Base-by-base conservation (phyloP, 64 coral and sea anemone species). In the Stichodactyla mertensii region DNA sequence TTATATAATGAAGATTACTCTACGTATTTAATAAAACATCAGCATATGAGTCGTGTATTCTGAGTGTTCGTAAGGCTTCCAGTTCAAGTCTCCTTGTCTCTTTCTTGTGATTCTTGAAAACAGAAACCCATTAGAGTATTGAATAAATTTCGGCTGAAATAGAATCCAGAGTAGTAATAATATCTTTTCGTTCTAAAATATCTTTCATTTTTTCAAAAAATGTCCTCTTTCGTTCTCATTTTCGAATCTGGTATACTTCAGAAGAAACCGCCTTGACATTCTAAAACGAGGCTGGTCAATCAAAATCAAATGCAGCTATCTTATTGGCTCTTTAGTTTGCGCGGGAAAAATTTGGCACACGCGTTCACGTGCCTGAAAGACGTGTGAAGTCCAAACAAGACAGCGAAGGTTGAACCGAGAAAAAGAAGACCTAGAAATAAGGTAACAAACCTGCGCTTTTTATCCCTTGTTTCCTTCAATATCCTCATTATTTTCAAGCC, bases 281-380 rank as follows among this genome's bases (percentile, higher is more conserved):
- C 11, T 4, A 74, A 74, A 2, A 11, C 24, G 69, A 74, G 24
- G 24, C 69, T 74, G 24, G 78, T 81, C 78, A 81, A 20, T 81
- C 78, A 81, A 52, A 53, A 55, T 54, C 36, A 53, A 19, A 52
- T 81, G 20, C 0, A 54, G 78, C 13, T 4, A 6, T 54, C 54
- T 81, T 51, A 81, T 81, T 81, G 78, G 78, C 55, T 81, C 53
- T 16, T 19, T 20, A 81, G 53, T 81, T 81, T 55, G 52, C 78
- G 78, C 78, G 78, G 52, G 51, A 81, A 81, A 81, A 81, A 81
- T 19, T n/a, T 74, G 78, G 4, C 78, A 55, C 53, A 54, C 78
- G 78, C 53, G 51, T 55, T 81, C 78, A 81, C 78, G 78, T 81
- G 78, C 16, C 16, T 81, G 27, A 51, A 13, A 23, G n/a, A 69